Percentiles rank a stretch among this genome's conserved stretches.
Conservation (phyloP, 2,113 vertebrate genomes). For the Rhinolophus sinicus region DNA sequence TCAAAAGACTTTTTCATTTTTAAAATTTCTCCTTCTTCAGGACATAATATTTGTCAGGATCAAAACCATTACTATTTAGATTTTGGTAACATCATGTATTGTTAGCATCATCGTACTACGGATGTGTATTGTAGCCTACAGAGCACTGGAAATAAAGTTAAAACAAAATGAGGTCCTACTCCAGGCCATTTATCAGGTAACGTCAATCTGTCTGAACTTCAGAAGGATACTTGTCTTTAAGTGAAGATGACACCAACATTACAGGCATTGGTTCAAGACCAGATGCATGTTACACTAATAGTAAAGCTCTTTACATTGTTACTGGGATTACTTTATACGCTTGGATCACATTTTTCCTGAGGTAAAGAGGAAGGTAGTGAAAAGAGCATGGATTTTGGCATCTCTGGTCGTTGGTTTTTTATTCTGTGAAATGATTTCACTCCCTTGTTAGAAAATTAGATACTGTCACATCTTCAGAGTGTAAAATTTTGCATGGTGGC, state of each 20-base stretch:
- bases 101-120: not conserved
- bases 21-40: not conserved
- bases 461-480: not conserved
- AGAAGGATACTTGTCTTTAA: constrained; percentile 34
- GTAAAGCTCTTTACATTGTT: not conserved
- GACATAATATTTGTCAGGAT: not conserved
- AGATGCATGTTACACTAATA: not conserved
- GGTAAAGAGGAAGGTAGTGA: not conserved
- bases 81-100: not conserved
- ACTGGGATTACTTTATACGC: not conserved
- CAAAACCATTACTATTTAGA: constrained; percentile 40
- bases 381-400: not conserved
- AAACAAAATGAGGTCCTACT: not conserved
- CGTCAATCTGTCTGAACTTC: constrained; percentile 10
- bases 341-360: not conserved
- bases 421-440: not conserved
- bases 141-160: constrained; percentile 7
- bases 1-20: constrained; percentile 26
- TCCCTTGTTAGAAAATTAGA: not conserved
- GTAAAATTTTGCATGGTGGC: not conserved
- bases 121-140: not conserved
- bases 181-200: not conserved
- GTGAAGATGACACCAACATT: not conserved
- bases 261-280: not conserved
- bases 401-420: not conserved